Evolutionary conservation across 2,113 vertebrate genomes (phyloP).

Genomic region (Ceratotherium simum): DNA sequence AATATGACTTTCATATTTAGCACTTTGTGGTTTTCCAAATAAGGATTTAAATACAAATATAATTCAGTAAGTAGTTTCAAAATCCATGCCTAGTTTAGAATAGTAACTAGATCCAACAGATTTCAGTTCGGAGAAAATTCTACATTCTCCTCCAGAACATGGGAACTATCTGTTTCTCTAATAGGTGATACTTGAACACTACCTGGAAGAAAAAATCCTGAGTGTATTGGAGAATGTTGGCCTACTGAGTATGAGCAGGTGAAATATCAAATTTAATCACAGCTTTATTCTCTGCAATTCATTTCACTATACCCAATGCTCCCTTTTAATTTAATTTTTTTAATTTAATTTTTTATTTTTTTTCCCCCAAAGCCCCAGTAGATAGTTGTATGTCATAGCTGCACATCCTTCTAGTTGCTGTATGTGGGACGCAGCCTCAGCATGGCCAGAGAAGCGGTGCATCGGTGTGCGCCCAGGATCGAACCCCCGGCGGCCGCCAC

Average conservation of each 20-base stretch:
- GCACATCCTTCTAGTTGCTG: too few relatives aligned
- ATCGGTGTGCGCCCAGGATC: too few relatives aligned
- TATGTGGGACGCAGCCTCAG: too few relatives aligned
- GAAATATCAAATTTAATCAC: constrained; percentile 35
- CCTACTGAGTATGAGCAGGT: constrained; percentile 40
- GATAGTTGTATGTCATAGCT: too few relatives aligned
- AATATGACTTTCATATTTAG: constrained; percentile 38
- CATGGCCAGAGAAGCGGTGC: too few relatives aligned
- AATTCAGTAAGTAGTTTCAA: constrained; percentile 64
- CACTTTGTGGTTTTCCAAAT: constrained; percentile 49
- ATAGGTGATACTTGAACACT: neutral
- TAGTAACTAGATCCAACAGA: neutral
- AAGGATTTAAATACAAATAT: constrained; percentile 55
- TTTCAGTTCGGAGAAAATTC: constrained; percentile 12
- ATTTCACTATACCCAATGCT: neutral
- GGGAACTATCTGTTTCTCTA: constrained; percentile 2
- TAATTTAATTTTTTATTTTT: too few relatives aligned
- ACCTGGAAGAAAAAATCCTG: constrained; percentile 50
- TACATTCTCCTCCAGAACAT: constrained; percentile 35
- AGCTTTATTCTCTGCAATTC: neutral
- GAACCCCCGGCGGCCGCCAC: too few relatives aligned
- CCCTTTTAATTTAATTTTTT: neutral
- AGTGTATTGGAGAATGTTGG: neutral
- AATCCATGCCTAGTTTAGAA: constrained; percentile 2
- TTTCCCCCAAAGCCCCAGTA: too few relatives aligned